Evolutionary conservation across 2,797 vertebrate genomes (phyloP), one percentile per base, ranked within the genome.

Genomic region (Novumbra hubbsi): DNA sequence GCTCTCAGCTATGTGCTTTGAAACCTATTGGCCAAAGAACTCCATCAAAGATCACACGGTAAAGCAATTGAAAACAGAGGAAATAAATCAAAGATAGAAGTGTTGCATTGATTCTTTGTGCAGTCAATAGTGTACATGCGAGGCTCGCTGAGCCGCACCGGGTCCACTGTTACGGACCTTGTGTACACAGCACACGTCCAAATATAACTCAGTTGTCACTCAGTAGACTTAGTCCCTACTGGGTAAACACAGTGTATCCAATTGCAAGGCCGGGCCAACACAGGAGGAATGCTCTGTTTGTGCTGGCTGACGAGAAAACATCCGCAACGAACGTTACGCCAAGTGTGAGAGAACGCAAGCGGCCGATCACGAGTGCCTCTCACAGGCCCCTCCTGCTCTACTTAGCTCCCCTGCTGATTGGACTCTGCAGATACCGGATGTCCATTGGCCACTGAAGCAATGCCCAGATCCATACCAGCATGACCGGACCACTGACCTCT

Each of bases 71-170:
- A 82, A 77, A 84, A 67, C 78, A 75, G 38, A 73, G 72, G 68
- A 82, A 87, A 90, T 91, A 87, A 91, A 91, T 92, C 88, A 89
- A 86, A 85, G 81, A 90, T 69, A 85, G 85, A 90, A 85, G 83
- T 82, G 84, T 83, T 81, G 74, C 84, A 90, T 91, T 83, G 90
- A 92, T 89, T 75, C 72, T 41, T 72, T 52, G 66, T 71, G 71
- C 73, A 75, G 88, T 92, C 90, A 78, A 88, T 90, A 77, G 24
- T 7, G 49, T 75, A 85, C 75, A 70, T 73, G 82, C 63, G 83
- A 79, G 78, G 72, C 82, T 78, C 75, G 76, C 75, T 76, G 71
- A 84, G 75, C 84, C 76, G 52, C 19, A 64, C 73, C 75, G 76
- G 74, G 76, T 17, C 73, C 9, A 19, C 24, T 11, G 24, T 49